Evolutionary conservation across 2,113 vertebrate species (phyloP).

Genomic region (Globicephala melas): DNA sequence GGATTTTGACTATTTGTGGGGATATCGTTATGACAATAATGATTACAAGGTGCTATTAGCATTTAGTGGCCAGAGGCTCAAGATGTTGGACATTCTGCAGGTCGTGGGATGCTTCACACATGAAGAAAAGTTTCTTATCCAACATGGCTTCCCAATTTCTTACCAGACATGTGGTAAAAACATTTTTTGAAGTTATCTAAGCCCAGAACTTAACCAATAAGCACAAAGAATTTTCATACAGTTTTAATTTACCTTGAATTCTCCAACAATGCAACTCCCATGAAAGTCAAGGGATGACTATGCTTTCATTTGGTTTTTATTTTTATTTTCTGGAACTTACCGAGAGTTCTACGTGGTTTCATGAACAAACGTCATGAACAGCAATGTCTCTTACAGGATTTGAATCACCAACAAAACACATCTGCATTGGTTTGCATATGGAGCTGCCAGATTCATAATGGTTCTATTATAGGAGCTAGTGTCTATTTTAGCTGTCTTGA

Average conservation of each 20-base stretch:
- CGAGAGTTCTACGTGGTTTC: background rate
- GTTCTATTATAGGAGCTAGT: background rate
- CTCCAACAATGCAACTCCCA: background rate
- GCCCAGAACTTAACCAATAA: background rate
- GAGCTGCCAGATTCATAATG: background rate
- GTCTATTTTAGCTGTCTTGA: background rate
- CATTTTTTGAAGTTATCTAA: background rate
- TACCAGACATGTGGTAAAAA: background rate
- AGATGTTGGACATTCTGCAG: background rate
- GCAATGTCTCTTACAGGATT: background rate
- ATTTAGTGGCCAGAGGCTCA: background rate
- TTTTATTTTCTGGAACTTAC: background rate
- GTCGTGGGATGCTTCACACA: background rate
- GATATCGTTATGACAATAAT: background rate
- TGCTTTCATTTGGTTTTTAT: background rate
- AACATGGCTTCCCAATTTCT: background rate
- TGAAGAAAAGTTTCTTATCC: background rate
- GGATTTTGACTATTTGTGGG: background rate
- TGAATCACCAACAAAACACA: background rate
- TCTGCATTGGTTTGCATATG: background rate
- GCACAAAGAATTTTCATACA: background rate
- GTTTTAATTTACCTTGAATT: conserved; percentile 7
- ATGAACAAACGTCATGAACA: background rate
- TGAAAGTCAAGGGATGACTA: background rate
- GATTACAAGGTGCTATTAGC: background rate